Evolutionary conservation across 2,888 invertebrate genomes (phyloP).

Genomic region (Catonia carolina): DNA sequence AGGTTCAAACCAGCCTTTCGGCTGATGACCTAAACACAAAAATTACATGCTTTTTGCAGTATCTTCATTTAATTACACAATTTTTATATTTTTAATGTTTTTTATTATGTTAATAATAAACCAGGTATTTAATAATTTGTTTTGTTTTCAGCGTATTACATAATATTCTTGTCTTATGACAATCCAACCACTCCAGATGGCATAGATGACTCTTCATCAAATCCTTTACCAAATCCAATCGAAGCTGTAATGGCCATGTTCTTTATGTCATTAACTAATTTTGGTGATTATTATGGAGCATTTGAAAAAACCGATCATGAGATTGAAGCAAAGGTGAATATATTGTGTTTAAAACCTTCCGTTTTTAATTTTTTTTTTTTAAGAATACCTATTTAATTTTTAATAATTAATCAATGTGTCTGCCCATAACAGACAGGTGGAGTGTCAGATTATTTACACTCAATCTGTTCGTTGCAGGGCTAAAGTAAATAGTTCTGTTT

Average conservation of each 20-base stretch:
- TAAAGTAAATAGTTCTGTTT: too few species aligned
- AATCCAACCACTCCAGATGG: constrained; percentile 77
- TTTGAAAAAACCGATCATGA: constrained; percentile 86
- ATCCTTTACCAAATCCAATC: constrained; percentile 85
- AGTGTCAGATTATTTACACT: too few species aligned
- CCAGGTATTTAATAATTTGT: too few species aligned
- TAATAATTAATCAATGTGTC: background rate
- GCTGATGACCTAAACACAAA: too few species aligned
- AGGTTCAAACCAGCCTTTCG: too few species aligned
- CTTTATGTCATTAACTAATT: constrained; percentile 94
- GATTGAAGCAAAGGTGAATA: constrained; percentile 73
- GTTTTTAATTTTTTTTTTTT: background rate
- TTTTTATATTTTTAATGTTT: background rate
- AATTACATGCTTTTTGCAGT: too few species aligned
- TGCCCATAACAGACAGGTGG: too few species aligned
- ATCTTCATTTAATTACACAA: background rate
- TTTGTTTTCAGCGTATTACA: constrained; percentile 67
- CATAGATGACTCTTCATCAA: constrained; percentile 70
- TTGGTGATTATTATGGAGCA: constrained; percentile 88
- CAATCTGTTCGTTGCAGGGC: too few species aligned
- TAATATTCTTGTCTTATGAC: constrained; percentile 83
- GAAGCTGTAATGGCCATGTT: constrained; percentile 98
- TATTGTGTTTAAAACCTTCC: background rate
- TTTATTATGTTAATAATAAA: too few species aligned
- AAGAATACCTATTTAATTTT: background rate